Base-by-base conservation (phyloP, 1,140 invertebrate species). In the Lethocerus indicus region DNA sequence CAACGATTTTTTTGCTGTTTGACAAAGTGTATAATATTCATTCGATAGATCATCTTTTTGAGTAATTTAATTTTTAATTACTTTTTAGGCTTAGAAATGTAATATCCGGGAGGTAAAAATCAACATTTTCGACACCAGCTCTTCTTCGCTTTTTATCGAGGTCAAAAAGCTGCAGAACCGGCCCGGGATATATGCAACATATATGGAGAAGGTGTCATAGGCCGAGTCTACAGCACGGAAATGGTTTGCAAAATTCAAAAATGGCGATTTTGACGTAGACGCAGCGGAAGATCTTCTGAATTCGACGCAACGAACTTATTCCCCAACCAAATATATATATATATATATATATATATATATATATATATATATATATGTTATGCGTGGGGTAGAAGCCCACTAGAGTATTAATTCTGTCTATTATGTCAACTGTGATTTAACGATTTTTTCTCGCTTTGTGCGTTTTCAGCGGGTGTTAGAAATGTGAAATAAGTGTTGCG, bases 41-140 rank as follows among this genome's bases (percentile, higher is more conserved):
- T 49, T 49, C 47, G 47, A 49, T 43, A 49, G 47, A 49, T 20
- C 47, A 41, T 36, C 29, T 49, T 49, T 49, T 49, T 43, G 20
- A 9, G 43, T 45, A 12, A 26, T 26, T 26, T 45, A 45, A 45
- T 45, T 45, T 49, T 18, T 49, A 16, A 24, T 49, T 45, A 43
- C 20, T 49, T 49, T 49, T 49, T n/a, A 49, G 47, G 47, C 32
- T 42, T 42, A 49, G 47, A 49, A 49, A 49, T 49, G 47, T 29
- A 49, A 39, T 49, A 49, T 49, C 35, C 47, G 41, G 47, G 47
- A 49, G 35, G 32, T 42, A 49, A 49, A 49, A 49, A 49, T 40
- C 36, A 49, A 39, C 47, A 49, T 40, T 49, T 49, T 49, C 47
- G 47, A 42, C 29, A 40, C 47, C 24, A 41, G 3, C 35, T 49